Conservation (phyloP, 2,113 vertebrate species). For the Strigops habroptila region DNA sequence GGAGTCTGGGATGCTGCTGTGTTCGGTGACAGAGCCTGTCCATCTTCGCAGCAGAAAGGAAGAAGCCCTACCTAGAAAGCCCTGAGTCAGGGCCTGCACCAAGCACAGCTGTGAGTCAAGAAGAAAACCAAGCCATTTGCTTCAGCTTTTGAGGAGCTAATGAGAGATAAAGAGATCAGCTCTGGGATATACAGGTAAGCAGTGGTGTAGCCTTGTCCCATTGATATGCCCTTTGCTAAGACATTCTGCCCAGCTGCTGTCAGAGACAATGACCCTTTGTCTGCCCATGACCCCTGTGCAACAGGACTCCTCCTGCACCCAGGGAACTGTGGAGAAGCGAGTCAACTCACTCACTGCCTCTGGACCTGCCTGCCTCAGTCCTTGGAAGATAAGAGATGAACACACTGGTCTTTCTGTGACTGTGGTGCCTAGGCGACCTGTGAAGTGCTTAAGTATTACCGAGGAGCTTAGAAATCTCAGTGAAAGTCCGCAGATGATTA, state of each 20-base stretch:
- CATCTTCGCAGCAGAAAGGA: neutral
- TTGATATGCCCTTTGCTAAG: neutral
- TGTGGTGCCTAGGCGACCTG: neutral
- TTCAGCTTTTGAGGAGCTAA: neutral
- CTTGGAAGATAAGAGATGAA: neutral
- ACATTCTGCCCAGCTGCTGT: neutral
- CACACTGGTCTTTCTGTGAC: neutral
- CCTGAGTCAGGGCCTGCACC: neutral
- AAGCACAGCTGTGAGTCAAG: neutral
- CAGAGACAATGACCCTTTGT: neutral
- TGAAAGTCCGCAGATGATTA: neutral
- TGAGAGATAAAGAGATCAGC: neutral
- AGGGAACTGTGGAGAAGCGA: neutral
- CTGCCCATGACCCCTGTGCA: fast-evolving
- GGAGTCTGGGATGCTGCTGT: neutral
- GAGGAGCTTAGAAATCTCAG: neutral
- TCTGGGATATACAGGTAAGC: neutral
- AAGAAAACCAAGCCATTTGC: neutral
- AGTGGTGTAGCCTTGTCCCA: neutral
- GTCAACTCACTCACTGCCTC: neutral
- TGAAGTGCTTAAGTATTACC: neutral
- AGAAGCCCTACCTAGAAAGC: neutral
- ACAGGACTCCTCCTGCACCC: neutral
- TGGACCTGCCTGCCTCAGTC: neutral
- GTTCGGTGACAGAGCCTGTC: neutral